These are phyloP conservation scores for Beroe forskalii DNA, from an alignment of 37 sponge, comb jelly and placozoan species.

Conservation along the genomic window DNA sequence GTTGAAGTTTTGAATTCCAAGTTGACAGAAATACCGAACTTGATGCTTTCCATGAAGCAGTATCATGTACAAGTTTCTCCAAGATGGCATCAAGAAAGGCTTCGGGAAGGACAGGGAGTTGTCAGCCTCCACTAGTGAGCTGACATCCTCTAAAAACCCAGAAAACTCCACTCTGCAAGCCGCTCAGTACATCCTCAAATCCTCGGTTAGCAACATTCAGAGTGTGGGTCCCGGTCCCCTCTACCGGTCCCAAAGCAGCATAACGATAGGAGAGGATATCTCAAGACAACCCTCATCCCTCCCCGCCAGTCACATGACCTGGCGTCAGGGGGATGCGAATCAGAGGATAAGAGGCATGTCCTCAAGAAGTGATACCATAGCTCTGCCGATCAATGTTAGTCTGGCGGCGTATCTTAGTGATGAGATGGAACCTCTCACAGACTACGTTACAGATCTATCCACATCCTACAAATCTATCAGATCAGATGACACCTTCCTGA, in stretches of 20 bases:
- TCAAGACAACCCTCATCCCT: not conserved
- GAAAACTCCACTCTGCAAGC: not conserved
- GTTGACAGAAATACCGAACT: no score
- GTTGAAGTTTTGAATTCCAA: no score
- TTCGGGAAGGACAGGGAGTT: not conserved
- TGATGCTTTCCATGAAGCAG: no score
- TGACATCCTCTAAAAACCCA: not conserved
- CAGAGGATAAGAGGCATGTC: not conserved
- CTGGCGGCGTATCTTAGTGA: not conserved
- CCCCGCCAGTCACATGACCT: not conserved
- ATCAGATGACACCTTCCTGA: not conserved
- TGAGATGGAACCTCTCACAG: slow-evolving; percentile 33
- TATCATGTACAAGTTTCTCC: not conserved
- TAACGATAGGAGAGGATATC: not conserved
- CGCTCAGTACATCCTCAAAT: not conserved
- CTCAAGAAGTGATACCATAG: not conserved
- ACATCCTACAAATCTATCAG: slow-evolving; percentile 13
- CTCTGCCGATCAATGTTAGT: not conserved
- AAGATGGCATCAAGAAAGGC: not conserved
- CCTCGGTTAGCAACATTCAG: not conserved
- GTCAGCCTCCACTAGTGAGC: not conserved
- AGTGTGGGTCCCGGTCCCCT: not conserved
- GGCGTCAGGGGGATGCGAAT: not conserved
- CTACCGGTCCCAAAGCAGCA: not conserved
- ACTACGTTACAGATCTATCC: slow-evolving; percentile 22